Conservation (phyloP, 2,113 vertebrate genomes). For the Plestiodon gilberti region DNA sequence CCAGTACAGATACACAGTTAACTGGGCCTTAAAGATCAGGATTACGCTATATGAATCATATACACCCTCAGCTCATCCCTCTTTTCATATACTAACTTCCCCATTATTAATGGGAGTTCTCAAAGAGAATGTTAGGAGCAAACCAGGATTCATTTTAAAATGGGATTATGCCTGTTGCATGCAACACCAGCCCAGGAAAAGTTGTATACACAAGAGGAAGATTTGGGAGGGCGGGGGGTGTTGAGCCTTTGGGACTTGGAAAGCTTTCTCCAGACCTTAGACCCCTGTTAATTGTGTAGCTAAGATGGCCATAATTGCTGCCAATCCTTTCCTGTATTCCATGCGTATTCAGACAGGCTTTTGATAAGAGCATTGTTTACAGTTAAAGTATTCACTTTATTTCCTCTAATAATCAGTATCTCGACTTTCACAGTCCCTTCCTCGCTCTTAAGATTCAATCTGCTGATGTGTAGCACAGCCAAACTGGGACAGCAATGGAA, state of each 20-base stretch:
- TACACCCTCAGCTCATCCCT: background rate
- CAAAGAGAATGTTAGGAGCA: background rate
- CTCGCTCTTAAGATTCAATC: background rate
- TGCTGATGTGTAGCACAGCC: background rate
- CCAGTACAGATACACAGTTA: background rate
- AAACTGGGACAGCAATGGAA: background rate
- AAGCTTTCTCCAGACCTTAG: background rate
- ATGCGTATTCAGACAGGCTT: background rate
- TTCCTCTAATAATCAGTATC: background rate
- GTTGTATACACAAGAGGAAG: background rate
- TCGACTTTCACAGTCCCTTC: background rate
- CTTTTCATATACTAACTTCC: background rate
- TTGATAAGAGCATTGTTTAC: background rate
- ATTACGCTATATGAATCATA: background rate
- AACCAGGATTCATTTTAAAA: background rate
- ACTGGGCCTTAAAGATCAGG: background rate
- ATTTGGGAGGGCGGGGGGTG: no score
- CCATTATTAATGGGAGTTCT: background rate
- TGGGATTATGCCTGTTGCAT: background rate
- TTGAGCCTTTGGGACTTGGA: background rate
- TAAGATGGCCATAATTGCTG: background rate
- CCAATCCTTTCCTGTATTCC: background rate
- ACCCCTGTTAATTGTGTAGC: background rate
- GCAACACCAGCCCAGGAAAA: background rate
- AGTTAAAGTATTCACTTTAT: background rate